phyloP scores from a whole-genome alignment of 2,888 invertebrate species.

The Cephalotes varians region DNA sequence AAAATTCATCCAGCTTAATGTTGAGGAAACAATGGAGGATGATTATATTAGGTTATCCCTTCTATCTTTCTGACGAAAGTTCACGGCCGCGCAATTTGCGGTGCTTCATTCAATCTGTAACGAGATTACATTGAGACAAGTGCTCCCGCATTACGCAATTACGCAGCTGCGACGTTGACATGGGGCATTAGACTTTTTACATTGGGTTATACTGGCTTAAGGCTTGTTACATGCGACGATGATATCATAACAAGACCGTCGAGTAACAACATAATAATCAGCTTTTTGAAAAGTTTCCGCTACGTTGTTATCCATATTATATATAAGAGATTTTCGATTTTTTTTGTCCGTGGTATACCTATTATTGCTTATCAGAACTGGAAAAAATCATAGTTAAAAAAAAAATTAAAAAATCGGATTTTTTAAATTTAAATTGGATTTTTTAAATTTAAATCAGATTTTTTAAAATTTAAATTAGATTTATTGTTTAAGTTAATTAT shows the following conservation, averaged over 20 bases:
- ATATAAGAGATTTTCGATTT: no score
- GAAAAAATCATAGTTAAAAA: no score
- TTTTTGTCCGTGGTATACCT: no score
- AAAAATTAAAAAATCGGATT: no score
- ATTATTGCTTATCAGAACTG: no score
- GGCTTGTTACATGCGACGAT: neutral
- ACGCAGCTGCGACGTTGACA: conserved; percentile 16
- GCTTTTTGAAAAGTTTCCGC: neutral
- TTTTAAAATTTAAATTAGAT: no score
- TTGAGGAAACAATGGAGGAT: neutral
- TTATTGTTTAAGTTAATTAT: no score
- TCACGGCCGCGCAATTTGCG: conserved; percentile 26
- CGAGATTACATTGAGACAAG: conserved; percentile 30
- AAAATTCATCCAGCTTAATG: conserved; percentile 19
- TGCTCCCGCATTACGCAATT: conserved; percentile 38
- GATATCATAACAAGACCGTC: no score
- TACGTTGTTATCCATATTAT: neutral
- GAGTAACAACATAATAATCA: neutral
- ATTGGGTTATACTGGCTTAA: neutral
- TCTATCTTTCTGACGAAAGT: conserved; percentile 37
- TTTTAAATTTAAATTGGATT: no score
- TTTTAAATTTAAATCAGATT: no score
- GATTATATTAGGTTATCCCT: conserved; percentile 43
- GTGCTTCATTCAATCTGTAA: conserved; percentile 48
- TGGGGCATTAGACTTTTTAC: neutral